Evolutionary conservation across 2,113 vertebrate genomes (phyloP), one percentile per base, ranked within the genome.

Genomic region (Phyllostomus discolor): DNA sequence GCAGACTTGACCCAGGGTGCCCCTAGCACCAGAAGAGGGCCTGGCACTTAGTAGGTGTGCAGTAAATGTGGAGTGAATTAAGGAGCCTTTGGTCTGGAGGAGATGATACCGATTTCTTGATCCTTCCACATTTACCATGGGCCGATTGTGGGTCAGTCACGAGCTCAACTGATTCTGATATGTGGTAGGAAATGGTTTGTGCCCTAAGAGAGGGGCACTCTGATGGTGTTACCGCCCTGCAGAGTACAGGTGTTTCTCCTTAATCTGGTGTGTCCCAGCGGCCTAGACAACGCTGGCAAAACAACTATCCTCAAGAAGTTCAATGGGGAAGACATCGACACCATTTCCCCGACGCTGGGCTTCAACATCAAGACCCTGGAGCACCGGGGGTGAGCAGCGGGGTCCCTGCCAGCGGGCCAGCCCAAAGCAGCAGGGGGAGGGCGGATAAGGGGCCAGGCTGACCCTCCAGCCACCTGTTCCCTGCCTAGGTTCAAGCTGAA

Each of bases 341-440:
- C 99, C 91, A 99, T 99, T 94, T 99, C 99, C 3, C 99, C 99
- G 0, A 99, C 99, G 0, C 97, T 99, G 85, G 99, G 99, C 97
- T 99, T 99, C 98, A 99, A 99, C 98, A 99, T 99, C 97, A 99
- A 99, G 93, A 99, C 99, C 0, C 96, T 99, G 96, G 99, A 99
- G 95, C 99, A 99, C 95, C 98, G 97, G 88, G 99, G 99, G 99
- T 99, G 97, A 98, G 98, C 41, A 0, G 98, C 41, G 0, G 7
- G 35, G 15, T 2, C 26, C 7, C 41, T 5, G 1, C 0, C 4
- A 50, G 7, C 0, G 1, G 50, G 81, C 8, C 43, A 7, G 35
- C 46, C 57, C 57, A 7, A 26, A 16, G 10, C 33, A 0, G 50
- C 90, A 17, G 8, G 3, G 69, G 86, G 43, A 14, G 10, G 22